Base-by-base conservation (phyloP, 2,113 vertebrate species). In the Phodopus roborovskii region DNA sequence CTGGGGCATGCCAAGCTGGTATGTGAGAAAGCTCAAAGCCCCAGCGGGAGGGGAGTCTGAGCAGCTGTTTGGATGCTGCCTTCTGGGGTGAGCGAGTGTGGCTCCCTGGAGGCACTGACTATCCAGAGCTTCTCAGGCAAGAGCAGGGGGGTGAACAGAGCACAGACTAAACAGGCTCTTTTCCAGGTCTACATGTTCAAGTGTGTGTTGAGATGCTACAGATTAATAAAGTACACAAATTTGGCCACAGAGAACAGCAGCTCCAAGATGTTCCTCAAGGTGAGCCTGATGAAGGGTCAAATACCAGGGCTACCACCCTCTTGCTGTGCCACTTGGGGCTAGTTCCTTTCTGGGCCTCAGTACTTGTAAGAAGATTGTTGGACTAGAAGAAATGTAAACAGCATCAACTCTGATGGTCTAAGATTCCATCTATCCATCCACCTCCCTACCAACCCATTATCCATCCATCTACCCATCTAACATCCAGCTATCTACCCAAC, bases 101-200 rank as follows among this genome's bases (percentile, higher is more conserved):
- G 36, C 39, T 64, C 8, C 48, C 9, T 62, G 56, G 53, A 50
- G 64, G n/a, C 0, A 0, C 3, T 28, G 0, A 2, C 56, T 19
- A 50, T 42, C 58, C 48, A 39, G 19, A 70, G 70, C 5, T 53
- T 30, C 60, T 6, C 66, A 53, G 60, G 7, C 0, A 0, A 30
- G 24, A 33, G 91, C 7, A 50, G 77, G 11, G 26, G 2, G n/a
- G 11, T 9, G 4, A 7, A 12, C 28, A 5, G 3, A 39, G n/a
- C 60, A 7, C 0, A 45, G 58, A 3, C 78, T 93, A 82, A 87
- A 62, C 11, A 7, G 33, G 1, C 16, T 84, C 78, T 86, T 78
- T 91, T 95, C 26, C 94, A 99, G 99, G 98, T 97, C 85, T 98
- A 97, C 94, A 98, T 99, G 98, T 98, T 99, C 95, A 98, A 98